Evolutionary conservation across 2,888 invertebrate species (phyloP).

Genomic region (Eubasilissa splendida): DNA sequence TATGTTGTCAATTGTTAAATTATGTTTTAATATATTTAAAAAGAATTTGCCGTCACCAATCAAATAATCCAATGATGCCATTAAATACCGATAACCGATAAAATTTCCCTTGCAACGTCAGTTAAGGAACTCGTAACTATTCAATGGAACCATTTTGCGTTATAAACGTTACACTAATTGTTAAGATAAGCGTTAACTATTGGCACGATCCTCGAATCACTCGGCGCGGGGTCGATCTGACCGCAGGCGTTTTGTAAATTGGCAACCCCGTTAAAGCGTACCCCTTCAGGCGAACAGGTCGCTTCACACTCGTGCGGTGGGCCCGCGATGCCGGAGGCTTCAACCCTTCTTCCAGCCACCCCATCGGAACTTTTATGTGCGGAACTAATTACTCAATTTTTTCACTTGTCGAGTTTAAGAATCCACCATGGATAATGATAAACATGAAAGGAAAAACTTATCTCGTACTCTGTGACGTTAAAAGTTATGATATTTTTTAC

Average conservation of each 20-base stretch:
- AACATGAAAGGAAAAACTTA: no score
- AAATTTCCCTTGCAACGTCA: conserved; percentile 5
- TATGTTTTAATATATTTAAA: no score
- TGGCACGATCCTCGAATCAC: conserved; percentile 38
- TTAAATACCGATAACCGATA: background rate
- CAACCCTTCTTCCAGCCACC: conserved; percentile 42
- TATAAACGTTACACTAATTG: conserved; percentile 49
- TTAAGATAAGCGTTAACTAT: conserved; percentile 55
- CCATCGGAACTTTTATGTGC: conserved; percentile 38
- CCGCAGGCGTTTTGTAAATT: conserved; percentile 46
- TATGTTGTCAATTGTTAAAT: no score
- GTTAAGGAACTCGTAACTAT: background rate
- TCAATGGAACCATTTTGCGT: conserved; percentile 26
- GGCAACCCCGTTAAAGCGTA: conserved; percentile 32
- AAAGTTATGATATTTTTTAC: no score
- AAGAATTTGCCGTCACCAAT: no score
- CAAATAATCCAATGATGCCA: background rate
- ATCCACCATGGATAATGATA: background rate
- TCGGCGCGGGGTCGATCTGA: conserved; percentile 42
- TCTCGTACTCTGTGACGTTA: no score
- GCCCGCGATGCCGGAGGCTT: conserved; percentile 41
- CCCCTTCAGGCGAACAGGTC: conserved; percentile 37
- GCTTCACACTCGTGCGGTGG: conserved; percentile 46
- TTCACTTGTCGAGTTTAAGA: background rate
- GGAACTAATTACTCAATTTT: conserved; percentile 46